phyloP scores from a whole-genome alignment of 2,888 invertebrate genomes.

The Lysandra bellargus region DNA sequence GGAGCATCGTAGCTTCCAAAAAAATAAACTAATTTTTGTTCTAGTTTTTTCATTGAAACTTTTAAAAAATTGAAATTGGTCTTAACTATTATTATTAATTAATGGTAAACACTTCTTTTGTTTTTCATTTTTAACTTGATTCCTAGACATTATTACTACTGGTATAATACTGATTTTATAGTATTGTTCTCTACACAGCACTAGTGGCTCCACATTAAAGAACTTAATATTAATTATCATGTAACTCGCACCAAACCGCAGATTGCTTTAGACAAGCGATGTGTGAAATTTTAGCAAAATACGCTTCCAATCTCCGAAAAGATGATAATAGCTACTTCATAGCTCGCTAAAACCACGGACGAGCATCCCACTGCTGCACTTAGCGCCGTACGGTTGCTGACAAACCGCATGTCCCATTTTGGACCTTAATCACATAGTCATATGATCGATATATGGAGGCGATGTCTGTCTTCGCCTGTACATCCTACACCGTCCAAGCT shows the following conservation, averaged over 20 bases:
- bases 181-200: too few relatives aligned
- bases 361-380: conserved; percentile 39
- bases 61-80: too few relatives aligned
- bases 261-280: conserved; percentile 14
- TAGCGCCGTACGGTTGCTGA: conserved; percentile 39
- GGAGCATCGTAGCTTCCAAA: too few relatives aligned
- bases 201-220: background rate
- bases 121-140: too few relatives aligned
- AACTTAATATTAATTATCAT: background rate
- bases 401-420: background rate
- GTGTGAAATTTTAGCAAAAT: conserved; percentile 25
- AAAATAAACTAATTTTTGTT: too few relatives aligned
- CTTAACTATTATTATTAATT: too few relatives aligned
- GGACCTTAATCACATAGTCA: background rate
- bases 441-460: background rate
- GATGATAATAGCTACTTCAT: conserved; percentile 37
- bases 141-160: too few relatives aligned
- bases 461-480: conserved; percentile 23
- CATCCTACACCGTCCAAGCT: conserved; percentile 38
- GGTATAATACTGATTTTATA: too few relatives aligned
- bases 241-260: background rate
- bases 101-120: too few relatives aligned
- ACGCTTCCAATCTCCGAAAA: conserved; percentile 35
- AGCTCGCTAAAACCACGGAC: conserved; percentile 19
- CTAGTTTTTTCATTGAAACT: too few relatives aligned